Conservation (phyloP, 2,113 vertebrate genomes). For the Piliocolobus tephrosceles region DNA sequence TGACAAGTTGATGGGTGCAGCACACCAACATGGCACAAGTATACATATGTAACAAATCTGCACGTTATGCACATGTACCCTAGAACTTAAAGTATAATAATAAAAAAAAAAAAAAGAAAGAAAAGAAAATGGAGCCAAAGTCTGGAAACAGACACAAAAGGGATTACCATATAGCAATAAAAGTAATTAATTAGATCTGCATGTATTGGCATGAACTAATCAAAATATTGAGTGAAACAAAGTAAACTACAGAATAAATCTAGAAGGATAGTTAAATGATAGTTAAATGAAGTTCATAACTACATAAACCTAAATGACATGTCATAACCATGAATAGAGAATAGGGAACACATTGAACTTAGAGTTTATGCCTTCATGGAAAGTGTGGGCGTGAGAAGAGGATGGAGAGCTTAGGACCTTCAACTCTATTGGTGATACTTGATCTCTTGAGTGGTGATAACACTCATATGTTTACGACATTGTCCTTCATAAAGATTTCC, state of each 20-base stretch:
- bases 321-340: not conserved
- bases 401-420: accelerated
- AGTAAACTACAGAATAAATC: not conserved
- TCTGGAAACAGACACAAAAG: not conserved
- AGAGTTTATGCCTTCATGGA: not conserved
- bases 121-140: not conserved
- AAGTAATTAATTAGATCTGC: not conserved
- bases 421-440: not conserved
- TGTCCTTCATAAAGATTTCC: not conserved
- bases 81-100: too few relatives aligned
- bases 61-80: too few relatives aligned
- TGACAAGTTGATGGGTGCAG: too few relatives aligned
- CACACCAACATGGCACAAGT: too few relatives aligned
- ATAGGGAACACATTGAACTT: not conserved
- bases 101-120: too few relatives aligned
- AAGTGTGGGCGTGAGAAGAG: not conserved
- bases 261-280: not conserved
- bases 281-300: not conserved
- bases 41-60: too few relatives aligned
- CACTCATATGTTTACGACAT: not conserved
- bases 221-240: not conserved
- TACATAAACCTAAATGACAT: not conserved
- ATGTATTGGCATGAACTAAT: not conserved
- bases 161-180: not conserved
- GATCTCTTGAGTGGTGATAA: not conserved